Evolutionary conservation across 2,113 vertebrate species (phyloP), one percentile per base, ranked within the genome.

Genomic region (Stigmatopora nigra): DNA sequence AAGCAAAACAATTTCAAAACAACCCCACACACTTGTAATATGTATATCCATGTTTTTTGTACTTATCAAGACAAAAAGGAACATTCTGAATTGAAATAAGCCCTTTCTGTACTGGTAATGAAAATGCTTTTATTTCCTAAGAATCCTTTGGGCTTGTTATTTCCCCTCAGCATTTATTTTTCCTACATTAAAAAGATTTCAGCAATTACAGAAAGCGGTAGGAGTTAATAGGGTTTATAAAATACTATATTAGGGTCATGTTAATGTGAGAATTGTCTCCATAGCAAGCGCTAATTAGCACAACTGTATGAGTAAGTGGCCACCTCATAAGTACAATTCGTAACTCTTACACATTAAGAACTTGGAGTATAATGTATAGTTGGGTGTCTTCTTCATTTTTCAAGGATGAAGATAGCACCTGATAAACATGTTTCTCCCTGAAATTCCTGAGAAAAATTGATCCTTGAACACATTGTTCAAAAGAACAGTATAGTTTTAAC

Each of bases 171-270:
- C 58, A 20, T 44, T 45, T 22, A 61, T 61, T 20, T n/a, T 9
- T 60, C 17, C 35, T 41, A 60, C 36, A 60, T 13, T 44, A 41
- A 44, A 41, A n/a, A 41, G 44, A 20, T 45, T 36, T 47, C 36
- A n/a, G 20, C 44, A 63, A 61, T 67, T 57, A 78, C 49, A 14
- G n/a, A 9, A 1, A 36, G 22, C 44, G 36, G 67, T 47, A 19
- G 35, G 38, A 22, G 49, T 63, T 62, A 58, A 46, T 16, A 36
- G 59, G 46, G 51, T 63, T 41, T 36, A 46, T 45, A 35, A 15
- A 58, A 46, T 62, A 31, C 25, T 31, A 61, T 25, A 62, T 12
- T 25, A 31, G 31, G 48, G 56, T 61, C 31, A 22, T 6, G 22
- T 47, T 56, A 19, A 8, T 45, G 9, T 35, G 20, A 55, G 22